Evolutionary conservation across 2,888 invertebrate species (phyloP), one percentile per base, ranked within the genome.

Genomic region (Belgica antarctica): DNA sequence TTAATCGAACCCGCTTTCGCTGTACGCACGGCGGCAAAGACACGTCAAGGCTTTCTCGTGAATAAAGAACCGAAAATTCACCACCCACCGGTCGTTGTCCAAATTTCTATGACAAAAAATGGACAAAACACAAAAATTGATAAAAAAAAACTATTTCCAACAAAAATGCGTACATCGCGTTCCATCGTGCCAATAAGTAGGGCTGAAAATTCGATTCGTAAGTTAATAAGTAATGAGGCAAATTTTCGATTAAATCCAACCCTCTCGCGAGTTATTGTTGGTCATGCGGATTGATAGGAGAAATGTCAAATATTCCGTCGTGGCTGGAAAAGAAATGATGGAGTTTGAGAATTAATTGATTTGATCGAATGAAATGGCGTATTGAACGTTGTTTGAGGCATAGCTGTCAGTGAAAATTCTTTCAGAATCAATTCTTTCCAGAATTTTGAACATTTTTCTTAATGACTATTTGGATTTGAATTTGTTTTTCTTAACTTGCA

Each of bases 41-140:
- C 61, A 12, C 31, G 8, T 34, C 62, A 34, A 34, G 62, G 34
- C n/a, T 62, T 7, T 25, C 10, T n/a, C 34, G 34, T 10, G n/a
- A 15, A 5, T 10, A 41, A n/a, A n/a, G n/a, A n/a, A n/a, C n/a
- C n/a, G 10, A n/a, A 41, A 41, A 15, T 41, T 15, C 41, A n/a
- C 65, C 19, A 36, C 46, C 31, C 52, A 47, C 47, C 1, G n/a
- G 1, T n/a, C 19, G 41, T 57, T 52, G 4, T 12, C 31, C 66
- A 57, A 17, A 68, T 68, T 68, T 68, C 68, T 68, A 68, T 68
- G 68, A 68, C 68, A 57, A 57, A 68, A 68, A 68, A 68, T 68
- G 68, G 68, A 68, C 68, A 68, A 68, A 68, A 68, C 68, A 68
- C 25, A 47, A 47, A 66, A 66, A 36, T 36, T 47, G 65, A 41